These are phyloP conservation scores for Dimorphilus gyrociliatus DNA, from an alignment of 2,888 invertebrate species.

Conservation along the genomic window DNA sequence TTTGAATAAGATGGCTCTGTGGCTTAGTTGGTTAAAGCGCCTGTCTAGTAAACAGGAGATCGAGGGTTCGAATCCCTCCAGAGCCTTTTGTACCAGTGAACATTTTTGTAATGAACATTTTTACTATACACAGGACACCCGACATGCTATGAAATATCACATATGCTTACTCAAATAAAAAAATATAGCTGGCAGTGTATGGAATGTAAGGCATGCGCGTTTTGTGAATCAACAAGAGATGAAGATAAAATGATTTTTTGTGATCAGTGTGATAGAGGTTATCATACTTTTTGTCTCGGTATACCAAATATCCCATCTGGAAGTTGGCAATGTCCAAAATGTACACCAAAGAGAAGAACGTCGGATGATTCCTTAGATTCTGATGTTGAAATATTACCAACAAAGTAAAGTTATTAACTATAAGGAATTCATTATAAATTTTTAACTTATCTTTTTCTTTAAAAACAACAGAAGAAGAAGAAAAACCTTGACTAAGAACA, in stretches of 20 bases:
- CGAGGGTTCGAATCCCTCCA: no score
- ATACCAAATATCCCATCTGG: conserved; percentile 62
- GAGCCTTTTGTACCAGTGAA: no score
- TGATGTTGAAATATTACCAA: no score
- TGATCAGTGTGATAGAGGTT: conserved; percentile 81
- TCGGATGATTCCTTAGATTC: no score
- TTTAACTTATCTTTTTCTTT: no score
- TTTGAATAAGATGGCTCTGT: background rate
- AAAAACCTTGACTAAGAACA: no score
- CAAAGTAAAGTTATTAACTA: no score
- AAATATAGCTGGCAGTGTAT: conserved; percentile 79
- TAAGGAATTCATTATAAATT: no score
- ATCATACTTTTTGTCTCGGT: conserved; percentile 78
- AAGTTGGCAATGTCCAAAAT: conserved; percentile 61
- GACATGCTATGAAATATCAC: conserved; percentile 65
- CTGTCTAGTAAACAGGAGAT: no score
- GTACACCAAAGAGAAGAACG: no score
- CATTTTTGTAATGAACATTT: background rate
- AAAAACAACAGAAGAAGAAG: no score
- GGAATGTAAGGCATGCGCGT: conserved; percentile 75
- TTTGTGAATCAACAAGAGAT: no score
- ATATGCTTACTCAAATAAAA: conserved; percentile 64
- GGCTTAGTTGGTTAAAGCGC: background rate
- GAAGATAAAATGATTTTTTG: conserved; percentile 78
- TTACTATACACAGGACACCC: conserved; percentile 50